Evolutionary conservation across 1,140 invertebrate genomes (phyloP).

Genomic region (Pogonus chalceus): DNA sequence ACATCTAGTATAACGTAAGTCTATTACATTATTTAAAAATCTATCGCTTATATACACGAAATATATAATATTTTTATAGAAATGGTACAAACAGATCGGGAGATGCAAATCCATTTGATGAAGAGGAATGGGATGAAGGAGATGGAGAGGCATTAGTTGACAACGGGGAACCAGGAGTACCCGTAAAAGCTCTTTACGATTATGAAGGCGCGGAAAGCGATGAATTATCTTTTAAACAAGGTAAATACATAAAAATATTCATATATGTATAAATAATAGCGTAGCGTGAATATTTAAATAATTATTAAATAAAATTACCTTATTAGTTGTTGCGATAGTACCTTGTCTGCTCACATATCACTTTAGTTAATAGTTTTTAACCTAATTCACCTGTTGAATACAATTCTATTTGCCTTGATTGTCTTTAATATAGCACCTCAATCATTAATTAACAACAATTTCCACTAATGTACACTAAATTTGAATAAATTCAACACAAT

Average conservation of each 20-base stretch:
- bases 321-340: neutral
- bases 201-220: conserved; percentile 94
- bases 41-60: conserved; percentile 8
- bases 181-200: conserved; percentile 90
- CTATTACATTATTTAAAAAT: conserved; percentile 9
- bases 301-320: neutral
- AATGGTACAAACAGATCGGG: conserved; percentile 50
- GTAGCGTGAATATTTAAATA: no score
- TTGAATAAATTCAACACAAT: no score
- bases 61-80: conserved; percentile 26
- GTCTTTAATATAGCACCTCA: no score
- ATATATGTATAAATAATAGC: no score
- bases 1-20: conserved; percentile 42
- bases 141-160: conserved; percentile 74
- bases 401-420: no score
- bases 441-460: no score
- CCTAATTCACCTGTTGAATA: neutral
- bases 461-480: no score
- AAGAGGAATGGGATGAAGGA: conserved; percentile 79
- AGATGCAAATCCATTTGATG: conserved; percentile 71
- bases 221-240: conserved; percentile 92
- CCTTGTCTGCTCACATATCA: neutral
- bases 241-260: no score
- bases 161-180: conserved; percentile 84
- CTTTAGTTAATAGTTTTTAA: neutral